Percentiles rank a stretch among this genome's conserved stretches.
Conservation (phyloP, 2,888 invertebrate species). For the Neoaliturus tenellus region DNA sequence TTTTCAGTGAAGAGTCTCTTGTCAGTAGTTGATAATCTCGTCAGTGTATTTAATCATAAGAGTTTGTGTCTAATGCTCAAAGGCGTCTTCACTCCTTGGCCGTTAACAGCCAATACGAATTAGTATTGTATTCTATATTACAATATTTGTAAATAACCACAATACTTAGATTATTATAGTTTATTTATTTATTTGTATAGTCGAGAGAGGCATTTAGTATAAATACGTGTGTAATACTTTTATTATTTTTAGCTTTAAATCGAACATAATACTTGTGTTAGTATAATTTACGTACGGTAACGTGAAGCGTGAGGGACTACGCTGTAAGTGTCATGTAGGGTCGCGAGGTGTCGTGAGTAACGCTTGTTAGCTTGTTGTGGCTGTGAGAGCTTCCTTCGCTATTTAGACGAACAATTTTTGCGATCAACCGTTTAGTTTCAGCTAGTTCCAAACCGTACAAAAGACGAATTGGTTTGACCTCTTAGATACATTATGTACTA, state of each 20-base stretch:
- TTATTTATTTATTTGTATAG: conserved; percentile 49
- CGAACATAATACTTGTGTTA: conserved; percentile 8
- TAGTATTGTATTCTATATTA: conserved; percentile 26
- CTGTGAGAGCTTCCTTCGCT: conserved; percentile 17
- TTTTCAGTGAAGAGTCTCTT: background rate
- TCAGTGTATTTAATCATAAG: background rate
- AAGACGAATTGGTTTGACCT: too few relatives aligned
- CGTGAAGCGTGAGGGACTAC: conserved; percentile 17
- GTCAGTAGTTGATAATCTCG: background rate
- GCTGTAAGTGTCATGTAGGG: background rate
- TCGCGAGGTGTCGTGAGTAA: background rate
- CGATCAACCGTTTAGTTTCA: background rate
- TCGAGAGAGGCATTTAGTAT: conserved; percentile 36
- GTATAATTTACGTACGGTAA: conserved; percentile 12
- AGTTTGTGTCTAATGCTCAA: conserved; percentile 31
- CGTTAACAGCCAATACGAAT: conserved; percentile 1
- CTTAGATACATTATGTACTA: too few relatives aligned
- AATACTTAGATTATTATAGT: conserved; percentile 39
- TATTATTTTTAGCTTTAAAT: conserved; percentile 36
- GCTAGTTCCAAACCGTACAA: too few relatives aligned
- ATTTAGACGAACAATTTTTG: background rate
- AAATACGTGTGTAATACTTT: conserved; percentile 42
- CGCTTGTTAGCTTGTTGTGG: conserved; percentile 28
- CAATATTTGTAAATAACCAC: conserved; percentile 40
- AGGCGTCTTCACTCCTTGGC: conserved; percentile 9